These are phyloP conservation scores for Gavialis gangeticus DNA, from an alignment of 2,113 vertebrate genomes.

Conservation along the genomic window DNA sequence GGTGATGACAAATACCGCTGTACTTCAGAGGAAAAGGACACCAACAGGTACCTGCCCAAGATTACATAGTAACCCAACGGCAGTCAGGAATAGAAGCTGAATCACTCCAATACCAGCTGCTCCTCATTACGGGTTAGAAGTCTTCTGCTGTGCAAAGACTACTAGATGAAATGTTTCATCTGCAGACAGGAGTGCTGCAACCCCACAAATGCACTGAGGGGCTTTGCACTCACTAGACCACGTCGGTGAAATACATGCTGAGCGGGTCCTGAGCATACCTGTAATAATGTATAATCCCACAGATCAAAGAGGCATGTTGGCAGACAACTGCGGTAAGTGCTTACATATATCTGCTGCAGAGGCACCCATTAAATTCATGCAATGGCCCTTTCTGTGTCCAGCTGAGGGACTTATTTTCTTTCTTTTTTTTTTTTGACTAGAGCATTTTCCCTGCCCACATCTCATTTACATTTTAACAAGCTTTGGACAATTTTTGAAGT, in stretches of 20 bases:
- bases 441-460: neutral
- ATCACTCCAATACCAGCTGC: neutral
- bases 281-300: neutral
- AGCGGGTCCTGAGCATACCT: neutral
- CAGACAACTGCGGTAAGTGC: accelerated
- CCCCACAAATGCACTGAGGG: neutral
- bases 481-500: neutral
- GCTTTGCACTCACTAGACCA: neutral
- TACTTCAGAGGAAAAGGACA: neutral
- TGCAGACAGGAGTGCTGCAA: neutral
- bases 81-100: neutral
- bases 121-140: neutral
- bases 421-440: neutral
- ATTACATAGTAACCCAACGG: neutral
- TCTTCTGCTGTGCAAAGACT: neutral
- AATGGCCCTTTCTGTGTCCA: neutral
- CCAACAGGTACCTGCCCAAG: neutral
- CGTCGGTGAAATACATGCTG: neutral
- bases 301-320: neutral
- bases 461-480: neutral
- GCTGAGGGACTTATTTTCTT: neutral
- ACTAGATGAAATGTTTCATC: neutral
- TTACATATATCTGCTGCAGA: neutral
- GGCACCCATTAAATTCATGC: neutral
- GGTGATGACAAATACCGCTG: neutral